Conservation (phyloP, 2,888 invertebrate species). For the Chloroclystis v-ata region DNA sequence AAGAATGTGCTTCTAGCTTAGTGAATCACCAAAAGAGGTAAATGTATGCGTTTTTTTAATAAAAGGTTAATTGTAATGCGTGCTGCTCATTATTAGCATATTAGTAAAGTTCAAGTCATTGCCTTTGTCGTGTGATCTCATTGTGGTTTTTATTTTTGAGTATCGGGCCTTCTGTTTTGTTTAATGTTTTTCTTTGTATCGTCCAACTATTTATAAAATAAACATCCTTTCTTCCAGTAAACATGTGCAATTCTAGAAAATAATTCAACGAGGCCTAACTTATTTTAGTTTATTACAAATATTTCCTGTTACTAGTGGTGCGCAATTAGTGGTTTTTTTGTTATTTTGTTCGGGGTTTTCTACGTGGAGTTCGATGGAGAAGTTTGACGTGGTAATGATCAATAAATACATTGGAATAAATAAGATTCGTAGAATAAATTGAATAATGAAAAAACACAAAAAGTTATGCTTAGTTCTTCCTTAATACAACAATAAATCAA, state of each 20-base stretch:
- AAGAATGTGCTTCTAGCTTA: background rate
- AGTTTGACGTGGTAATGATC: slow-evolving; percentile 50
- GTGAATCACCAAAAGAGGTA: slow-evolving; percentile 24
- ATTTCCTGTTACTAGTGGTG: slow-evolving; percentile 44
- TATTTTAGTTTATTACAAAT: slow-evolving; percentile 40
- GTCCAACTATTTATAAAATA: background rate
- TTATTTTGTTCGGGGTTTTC: slow-evolving; percentile 44
- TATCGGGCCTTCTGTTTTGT: slow-evolving; percentile 13
- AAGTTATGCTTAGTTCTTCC: no score
- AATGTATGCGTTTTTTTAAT: slow-evolving; percentile 26
- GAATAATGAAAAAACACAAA: no score
- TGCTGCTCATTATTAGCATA: slow-evolving; percentile 13
- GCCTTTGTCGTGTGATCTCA: slow-evolving; percentile 32
- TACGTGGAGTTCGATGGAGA: slow-evolving; percentile 41
- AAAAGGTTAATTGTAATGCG: slow-evolving; percentile 25
- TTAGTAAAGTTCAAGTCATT: slow-evolving; percentile 13
- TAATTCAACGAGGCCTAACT: slow-evolving; percentile 25
- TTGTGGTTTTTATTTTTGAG: slow-evolving; percentile 35
- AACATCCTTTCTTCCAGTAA: slow-evolving; percentile 22
- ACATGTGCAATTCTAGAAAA: slow-evolving; percentile 30
- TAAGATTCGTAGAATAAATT: no score
- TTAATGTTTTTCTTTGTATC: slow-evolving; percentile 2
- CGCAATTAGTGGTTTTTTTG: slow-evolving; percentile 49
- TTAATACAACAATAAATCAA: no score
- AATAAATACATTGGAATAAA: no score